Base-by-base conservation (phyloP, 2,113 vertebrate species). In the Delphinapterus leucas region DNA sequence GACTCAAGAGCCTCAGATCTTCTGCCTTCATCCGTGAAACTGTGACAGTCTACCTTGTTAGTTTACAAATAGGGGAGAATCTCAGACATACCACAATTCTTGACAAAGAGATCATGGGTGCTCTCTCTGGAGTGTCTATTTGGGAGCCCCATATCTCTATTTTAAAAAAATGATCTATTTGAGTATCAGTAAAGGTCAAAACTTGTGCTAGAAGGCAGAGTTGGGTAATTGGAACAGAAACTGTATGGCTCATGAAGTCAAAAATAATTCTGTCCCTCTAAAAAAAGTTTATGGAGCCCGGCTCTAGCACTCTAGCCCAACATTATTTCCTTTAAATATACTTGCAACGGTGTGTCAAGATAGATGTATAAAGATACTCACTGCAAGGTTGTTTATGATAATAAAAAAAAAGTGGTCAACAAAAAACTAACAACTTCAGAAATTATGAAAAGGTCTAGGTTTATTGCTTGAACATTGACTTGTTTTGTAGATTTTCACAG, bases 241-340 rank as follows among this genome's bases (percentile, higher is more conserved):
- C 31, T 3, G 18, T 90, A 61, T 47, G 41, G 28, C 53, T 53
- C 14, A 3, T 8, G 70, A 93, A 93, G 20, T 74, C 0, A 70
- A 84, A 93, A 93, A 58, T 71, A 41, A 81, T 86, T 36, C 49
- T 93, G 12, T 93, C 36, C 18, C n/a, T 88, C 94, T 41, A 65
- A 91, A 49, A 61, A 86, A 91, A 65, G 44, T 77, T 96, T 90
- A 6, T 49, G 93, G 55, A 80, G 21, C 17, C 18, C 20, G 70
- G 6, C 28, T 97, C 3, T 91, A 81, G 31, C 25, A 61, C 13
- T 79, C 3, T 71, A 65, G 28, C 36, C 13, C 67, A 85, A 18
- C 31, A 60, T 93, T 91, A 67, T 92, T 95, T 90, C 44, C n/a
- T 83, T 95, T 94, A 65, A 85, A n/a, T 90, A 73, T 71, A 47